Evolutionary conservation across 2,888 invertebrate genomes (phyloP).

Genomic region (Drymonia ruficornis): DNA sequence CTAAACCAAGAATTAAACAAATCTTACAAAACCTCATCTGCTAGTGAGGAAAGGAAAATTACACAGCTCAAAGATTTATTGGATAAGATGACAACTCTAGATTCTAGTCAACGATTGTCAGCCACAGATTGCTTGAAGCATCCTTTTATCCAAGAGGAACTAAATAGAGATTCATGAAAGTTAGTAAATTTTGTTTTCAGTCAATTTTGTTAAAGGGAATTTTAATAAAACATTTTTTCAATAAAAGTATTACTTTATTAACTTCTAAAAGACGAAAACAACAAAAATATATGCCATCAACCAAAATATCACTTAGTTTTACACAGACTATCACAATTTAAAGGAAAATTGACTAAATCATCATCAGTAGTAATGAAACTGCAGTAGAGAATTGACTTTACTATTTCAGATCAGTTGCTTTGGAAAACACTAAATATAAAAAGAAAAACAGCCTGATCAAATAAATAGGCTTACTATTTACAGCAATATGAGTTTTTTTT

Average conservation of each 20-base stretch:
- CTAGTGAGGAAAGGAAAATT: conserved; percentile 94
- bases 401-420: conserved; percentile 20
- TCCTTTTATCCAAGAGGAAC: conserved; percentile 90
- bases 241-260: conserved; percentile 69
- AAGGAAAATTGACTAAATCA: conserved; percentile 63
- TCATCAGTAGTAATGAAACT: conserved; percentile 27
- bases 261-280: conserved; percentile 69
- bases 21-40: conserved; percentile 90
- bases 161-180: conserved; percentile 46
- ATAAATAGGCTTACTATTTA: conserved; percentile 21
- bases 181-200: conserved; percentile 21
- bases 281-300: conserved; percentile 76
- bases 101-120: conserved; percentile 94
- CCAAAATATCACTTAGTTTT: conserved; percentile 75
- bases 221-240: conserved; percentile 57
- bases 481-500: conserved; percentile 14
- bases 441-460: conserved; percentile 7
- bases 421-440: conserved; percentile 2
- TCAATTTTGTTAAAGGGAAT: conserved; percentile 25
- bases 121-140: conserved; percentile 96
- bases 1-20: conserved; percentile 94
- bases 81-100: conserved; percentile 95
- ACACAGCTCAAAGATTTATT: conserved; percentile 95
- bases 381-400: conserved; percentile 39
- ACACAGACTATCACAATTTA: conserved; percentile 73